Conservation (phyloP, 2,113 vertebrate species). For the Paracanthobrama guichenoti region DNA sequence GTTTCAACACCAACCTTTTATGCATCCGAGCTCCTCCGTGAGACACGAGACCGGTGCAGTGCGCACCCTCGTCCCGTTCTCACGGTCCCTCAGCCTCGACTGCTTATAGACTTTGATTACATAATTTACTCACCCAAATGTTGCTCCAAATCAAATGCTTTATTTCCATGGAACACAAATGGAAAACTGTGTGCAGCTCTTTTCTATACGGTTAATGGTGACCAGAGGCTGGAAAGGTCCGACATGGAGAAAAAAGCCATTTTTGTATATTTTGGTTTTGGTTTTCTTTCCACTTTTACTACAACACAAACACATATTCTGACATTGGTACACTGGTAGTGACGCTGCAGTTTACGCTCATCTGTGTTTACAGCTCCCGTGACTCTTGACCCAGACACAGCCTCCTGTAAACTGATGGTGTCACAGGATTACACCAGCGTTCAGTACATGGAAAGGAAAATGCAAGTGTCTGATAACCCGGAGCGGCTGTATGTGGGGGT, state of each 20-base stretch:
- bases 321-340: neutral
- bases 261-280: too few relatives aligned
- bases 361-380: constrained; percentile 44
- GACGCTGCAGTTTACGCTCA: neutral
- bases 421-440: constrained; percentile 36
- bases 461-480: neutral
- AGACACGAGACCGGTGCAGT: too few relatives aligned
- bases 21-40: too few relatives aligned
- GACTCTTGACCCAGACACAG: constrained; percentile 45
- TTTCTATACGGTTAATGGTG: neutral
- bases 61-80: too few relatives aligned
- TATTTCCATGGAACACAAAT: neutral
- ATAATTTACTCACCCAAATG: neutral
- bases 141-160: neutral
- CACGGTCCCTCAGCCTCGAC: too few relatives aligned
- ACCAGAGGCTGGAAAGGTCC: neutral
- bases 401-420: constrained; percentile 20
- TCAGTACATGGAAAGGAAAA: neutral
- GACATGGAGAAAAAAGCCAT: too few relatives aligned
- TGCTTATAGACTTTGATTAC: neutral
- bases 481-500: constrained; percentile 45
- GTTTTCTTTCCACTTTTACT: too few relatives aligned
- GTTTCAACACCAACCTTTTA: too few relatives aligned
- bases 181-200: neutral
- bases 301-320: neutral